A percentile compares a stretch with the other conserved stretches of the same genome.
phyloP scores from a whole-genome alignment of 92 coral and sea anemone species.

The Siderastrea siderea region DNA sequence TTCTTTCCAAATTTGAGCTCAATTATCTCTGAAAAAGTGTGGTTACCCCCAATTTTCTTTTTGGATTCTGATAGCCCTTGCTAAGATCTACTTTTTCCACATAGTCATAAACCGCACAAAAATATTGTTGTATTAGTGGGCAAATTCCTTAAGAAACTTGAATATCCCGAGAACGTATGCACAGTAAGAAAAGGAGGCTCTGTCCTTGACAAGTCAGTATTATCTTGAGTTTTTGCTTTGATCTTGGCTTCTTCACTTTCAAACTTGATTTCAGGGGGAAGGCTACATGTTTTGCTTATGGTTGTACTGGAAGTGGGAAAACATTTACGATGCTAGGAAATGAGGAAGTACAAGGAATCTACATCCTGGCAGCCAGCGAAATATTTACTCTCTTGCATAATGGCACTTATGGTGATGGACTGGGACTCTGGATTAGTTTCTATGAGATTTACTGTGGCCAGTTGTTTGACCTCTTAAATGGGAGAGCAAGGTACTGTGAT shows the following conservation, averaged over 20 bases:
- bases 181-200: neutral
- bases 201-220: neutral
- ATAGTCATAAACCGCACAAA: no score
- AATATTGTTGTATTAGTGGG: no score
- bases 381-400: conserved; percentile 80
- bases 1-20: no score
- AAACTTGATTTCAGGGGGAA: conserved; percentile 61
- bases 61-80: no score
- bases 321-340: conserved; percentile 91
- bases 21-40: no score
- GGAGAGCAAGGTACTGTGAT: conserved; percentile 71
- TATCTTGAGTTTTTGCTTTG: neutral
- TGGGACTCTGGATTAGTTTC: conserved; percentile 88
- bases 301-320: conserved; percentile 94
- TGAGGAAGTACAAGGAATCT: conserved; percentile 85
- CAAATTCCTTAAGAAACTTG: no score
- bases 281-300: conserved; percentile 93
- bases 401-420: conserved; percentile 62
- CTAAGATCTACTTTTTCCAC: no score
- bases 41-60: no score
- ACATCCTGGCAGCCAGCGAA: conserved; percentile 86
- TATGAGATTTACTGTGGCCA: conserved; percentile 95
- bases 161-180: no score
- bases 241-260: neutral
- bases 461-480: conserved; percentile 87